Base-by-base conservation (phyloP, 2,888 invertebrate species). In the Dicycla oo region DNA sequence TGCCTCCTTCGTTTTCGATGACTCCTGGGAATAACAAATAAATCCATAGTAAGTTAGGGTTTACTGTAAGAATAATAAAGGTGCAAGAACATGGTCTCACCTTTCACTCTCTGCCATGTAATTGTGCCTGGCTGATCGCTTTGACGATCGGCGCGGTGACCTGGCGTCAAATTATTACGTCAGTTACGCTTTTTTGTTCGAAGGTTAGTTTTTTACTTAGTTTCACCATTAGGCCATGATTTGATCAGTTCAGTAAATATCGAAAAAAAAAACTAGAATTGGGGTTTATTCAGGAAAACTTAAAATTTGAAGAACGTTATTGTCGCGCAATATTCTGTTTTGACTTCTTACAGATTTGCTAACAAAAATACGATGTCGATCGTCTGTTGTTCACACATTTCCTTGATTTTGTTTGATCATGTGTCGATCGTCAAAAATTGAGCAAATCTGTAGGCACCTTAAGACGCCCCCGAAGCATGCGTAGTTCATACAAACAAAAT, bases 101-200 rank as follows among this genome's bases (percentile, higher is more conserved):
- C 81, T 69, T 65, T 87, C 85, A 62, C 56, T 81, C 20, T 83
- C 82, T 38, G 82, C 84, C 18, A 74, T 66, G 45, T 71, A 72
- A 75, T 67, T 78, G 61, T 75, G 69, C 23, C 75, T 63, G 5
- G 79, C 80, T 58, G 87, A 82, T 18, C 88, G 83, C 69, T 91
- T 87, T 7, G 90, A 88, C 1, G 92, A 90, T 7, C 92, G 90
- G 18, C 92, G 90, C 18, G 87, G 84, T 26, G 87, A 87, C 83
- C 92, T 92, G 85, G 53, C 68, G 45, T 18, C 62, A 61, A 60
- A 60, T 51, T 47, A 34, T 45, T 61, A 63, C 13, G 30, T 78
- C 54, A 75, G 69, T 75, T 40, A 58, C 18, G 13, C 38, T 49
- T 18, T 64, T 8, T 40, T 8, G 20, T 47, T 20, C 3, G 15